Base-by-base conservation (phyloP, 2,797 vertebrate genomes). In the Carcharodon carcharias region DNA sequence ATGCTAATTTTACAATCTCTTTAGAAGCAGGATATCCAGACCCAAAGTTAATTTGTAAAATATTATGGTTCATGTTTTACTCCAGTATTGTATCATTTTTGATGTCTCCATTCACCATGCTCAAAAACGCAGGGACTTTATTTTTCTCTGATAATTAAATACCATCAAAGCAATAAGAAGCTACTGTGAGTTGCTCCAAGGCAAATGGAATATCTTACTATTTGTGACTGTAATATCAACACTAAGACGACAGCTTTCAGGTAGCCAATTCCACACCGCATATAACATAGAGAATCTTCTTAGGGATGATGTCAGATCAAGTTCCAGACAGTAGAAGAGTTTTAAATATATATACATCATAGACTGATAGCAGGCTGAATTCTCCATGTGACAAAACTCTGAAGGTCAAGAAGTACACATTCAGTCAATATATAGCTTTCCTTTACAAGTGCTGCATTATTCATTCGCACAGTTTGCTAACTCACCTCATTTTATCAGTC, bases 401-500 rank as follows among this genome's bases (percentile, higher is more conserved):
- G 28, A 95, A 95, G 94, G 94, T 77, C 73, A 95, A 77, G 54
- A 77, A 71, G 71, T n/a, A 71, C 94, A 77, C 50, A 56, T 77
- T 35, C 69, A 71, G 94, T 71, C 69, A 71, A 71, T 73, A 95
- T 12, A n/a, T 18, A 95, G 69, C 67, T 95, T 95, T 95, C 71
- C 94, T 95, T 95, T 95, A 58, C 94, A 95, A 73, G 35, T 77
- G 50, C 69, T 95, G 94, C 54, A 71, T 77, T 95, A 93, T 95
- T 95, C 94, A 95, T 77, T 77, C 12, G 69, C 94, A 95, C 93
- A 95, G 94, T 77, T 95, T 95, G 94, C 69, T 35, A 77, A 95
- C 94, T 95, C 94, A 95, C 94, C 94, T 95, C 94, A 58, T 50
- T 95, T 93, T 95, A 95, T 95, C 94, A 77, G 71, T 77, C 94